phyloP scores from a whole-genome alignment of 30 jellyfish, hydroid and myxozoan species.

The Pelagia noctiluca region DNA sequence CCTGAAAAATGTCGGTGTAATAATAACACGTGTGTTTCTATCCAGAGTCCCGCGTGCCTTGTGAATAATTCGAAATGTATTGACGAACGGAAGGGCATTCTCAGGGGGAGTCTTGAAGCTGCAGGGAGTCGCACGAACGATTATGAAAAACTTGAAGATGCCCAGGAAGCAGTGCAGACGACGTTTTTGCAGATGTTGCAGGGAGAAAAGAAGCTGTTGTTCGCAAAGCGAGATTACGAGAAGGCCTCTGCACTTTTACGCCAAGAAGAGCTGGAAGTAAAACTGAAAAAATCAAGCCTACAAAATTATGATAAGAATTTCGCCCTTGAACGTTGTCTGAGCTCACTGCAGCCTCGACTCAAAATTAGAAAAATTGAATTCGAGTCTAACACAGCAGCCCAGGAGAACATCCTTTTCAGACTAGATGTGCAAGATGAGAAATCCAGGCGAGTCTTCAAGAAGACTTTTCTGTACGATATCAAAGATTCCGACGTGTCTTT shows the following conservation, averaged over 20 bases:
- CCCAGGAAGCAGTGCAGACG: neutral
- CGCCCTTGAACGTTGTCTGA: slow-evolving; percentile 55
- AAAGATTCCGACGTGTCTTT: slow-evolving; percentile 53
- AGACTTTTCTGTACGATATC: slow-evolving; percentile 29
- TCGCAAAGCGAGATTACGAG: slow-evolving; percentile 51
- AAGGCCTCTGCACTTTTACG: slow-evolving; percentile 15
- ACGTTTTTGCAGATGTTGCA: neutral
- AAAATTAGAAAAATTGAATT: slow-evolving; percentile 18
- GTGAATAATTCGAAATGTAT: slow-evolving; percentile 18
- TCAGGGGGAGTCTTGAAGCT: slow-evolving; percentile 30
- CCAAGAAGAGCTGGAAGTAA: slow-evolving; percentile 40
- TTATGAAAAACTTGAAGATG: slow-evolving; percentile 41
- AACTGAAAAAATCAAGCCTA: slow-evolving; percentile 40
- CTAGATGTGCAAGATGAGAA: slow-evolving; percentile 14
- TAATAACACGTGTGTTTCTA: slow-evolving; percentile 34
- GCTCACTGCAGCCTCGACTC: neutral
- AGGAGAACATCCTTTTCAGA: slow-evolving; percentile 21
- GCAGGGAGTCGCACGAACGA: slow-evolving; percentile 62
- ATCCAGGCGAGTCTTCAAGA: neutral
- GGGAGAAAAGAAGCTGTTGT: slow-evolving; percentile 36
- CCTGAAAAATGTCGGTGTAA: slow-evolving; percentile 61
- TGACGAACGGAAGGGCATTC: slow-evolving; percentile 18
- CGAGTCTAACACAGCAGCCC: slow-evolving; percentile 26
- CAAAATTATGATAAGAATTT: slow-evolving; percentile 25
- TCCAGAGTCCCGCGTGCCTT: slow-evolving; percentile 50